Percentiles rank a stretch among this genome's conserved stretches.
Evolutionary conservation across 2,113 vertebrate genomes (phyloP).

Genomic region (crab-eating macaque (Macaca fascicularis)): DNA sequence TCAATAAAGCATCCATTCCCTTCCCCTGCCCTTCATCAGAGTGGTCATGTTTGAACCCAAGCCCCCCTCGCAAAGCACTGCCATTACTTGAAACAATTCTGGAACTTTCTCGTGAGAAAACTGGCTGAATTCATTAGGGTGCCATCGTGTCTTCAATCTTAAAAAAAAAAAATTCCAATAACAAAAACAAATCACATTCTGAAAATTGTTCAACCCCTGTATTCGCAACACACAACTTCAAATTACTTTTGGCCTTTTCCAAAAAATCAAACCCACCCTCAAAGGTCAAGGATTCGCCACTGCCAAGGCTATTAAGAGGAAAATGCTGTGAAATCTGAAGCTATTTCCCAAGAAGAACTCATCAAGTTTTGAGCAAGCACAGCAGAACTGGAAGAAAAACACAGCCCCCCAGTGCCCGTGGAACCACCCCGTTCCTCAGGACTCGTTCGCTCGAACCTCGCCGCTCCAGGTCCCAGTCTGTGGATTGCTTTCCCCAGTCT

Average conservation of each 20-base stretch:
- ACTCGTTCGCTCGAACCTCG: background rate
- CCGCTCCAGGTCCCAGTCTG: background rate
- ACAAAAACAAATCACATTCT: constrained; percentile 41
- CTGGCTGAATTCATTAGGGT: background rate
- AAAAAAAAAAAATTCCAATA: background rate
- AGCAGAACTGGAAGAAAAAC: background rate
- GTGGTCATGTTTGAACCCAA: background rate
- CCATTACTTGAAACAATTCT: background rate
- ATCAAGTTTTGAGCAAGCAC: background rate
- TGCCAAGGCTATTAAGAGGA: constrained; percentile 25
- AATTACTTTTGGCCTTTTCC: constrained; percentile 72
- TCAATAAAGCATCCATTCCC: constrained; percentile 24
- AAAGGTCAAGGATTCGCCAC: constrained; percentile 64
- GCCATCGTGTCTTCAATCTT: background rate
- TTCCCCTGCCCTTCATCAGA: background rate
- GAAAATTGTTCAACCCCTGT: constrained; percentile 39
- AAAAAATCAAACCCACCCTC: constrained; percentile 72
- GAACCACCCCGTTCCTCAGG: background rate
- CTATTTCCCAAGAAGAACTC: constrained; percentile 1
- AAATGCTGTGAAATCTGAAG: constrained; percentile 25
- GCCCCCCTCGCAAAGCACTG: background rate
- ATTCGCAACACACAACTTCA: constrained; percentile 60
- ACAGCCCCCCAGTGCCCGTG: background rate
- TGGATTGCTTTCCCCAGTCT: background rate
- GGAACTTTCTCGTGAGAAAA: background rate